phyloP scores from a whole-genome alignment of 2,797 vertebrate species.

The Onychomys arenicola region DNA sequence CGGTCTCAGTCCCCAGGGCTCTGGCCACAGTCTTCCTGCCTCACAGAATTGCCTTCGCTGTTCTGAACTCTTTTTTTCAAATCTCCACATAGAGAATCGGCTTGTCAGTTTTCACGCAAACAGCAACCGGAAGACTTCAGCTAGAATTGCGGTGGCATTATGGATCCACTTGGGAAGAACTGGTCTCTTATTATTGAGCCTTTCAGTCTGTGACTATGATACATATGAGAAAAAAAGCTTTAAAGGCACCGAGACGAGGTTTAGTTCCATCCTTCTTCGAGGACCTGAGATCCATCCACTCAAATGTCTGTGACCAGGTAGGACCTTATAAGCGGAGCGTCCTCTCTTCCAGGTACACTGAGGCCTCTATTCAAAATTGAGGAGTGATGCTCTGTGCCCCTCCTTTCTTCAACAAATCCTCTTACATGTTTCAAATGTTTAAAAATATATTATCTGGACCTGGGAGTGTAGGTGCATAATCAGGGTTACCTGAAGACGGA shows the following conservation, averaged over 20 bases:
- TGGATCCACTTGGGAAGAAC: neutral
- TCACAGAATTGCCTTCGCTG: neutral
- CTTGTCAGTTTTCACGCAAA: neutral
- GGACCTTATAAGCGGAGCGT: neutral
- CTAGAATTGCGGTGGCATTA: neutral
- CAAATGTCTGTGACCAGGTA: neutral
- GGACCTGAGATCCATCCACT: neutral
- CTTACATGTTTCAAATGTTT: conserved; percentile 7
- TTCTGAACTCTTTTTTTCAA: neutral
- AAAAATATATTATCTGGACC: neutral
- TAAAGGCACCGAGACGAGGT: neutral
- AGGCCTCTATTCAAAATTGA: neutral
- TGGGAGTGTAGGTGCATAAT: neutral
- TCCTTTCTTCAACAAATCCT: neutral
- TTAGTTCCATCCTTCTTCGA: neutral
- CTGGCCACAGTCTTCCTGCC: neutral
- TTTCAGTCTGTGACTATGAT: neutral
- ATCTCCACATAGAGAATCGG: neutral
- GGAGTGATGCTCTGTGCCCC: neutral
- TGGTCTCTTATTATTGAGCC: neutral
- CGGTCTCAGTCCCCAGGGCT: neutral
- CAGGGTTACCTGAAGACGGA: neutral
- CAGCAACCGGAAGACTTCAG: neutral
- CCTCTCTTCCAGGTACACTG: neutral
- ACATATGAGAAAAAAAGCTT: neutral